Evolutionary conservation across 2,113 vertebrate genomes (phyloP).

Genomic region (Brachyhypopomus gauderio): DNA sequence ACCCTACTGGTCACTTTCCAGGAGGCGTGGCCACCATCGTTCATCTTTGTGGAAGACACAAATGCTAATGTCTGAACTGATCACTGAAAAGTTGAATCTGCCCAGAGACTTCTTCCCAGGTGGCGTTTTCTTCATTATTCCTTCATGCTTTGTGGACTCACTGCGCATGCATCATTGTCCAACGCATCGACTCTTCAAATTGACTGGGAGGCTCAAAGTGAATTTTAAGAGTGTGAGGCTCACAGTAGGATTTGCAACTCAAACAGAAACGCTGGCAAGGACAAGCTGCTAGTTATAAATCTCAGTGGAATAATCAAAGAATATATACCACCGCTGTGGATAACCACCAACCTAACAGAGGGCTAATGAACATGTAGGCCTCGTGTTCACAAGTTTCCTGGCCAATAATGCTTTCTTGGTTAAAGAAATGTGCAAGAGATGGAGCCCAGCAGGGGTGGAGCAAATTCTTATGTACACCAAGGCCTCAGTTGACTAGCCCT

Average conservation of each 20-base stretch:
- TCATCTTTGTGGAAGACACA: conserved; percentile 15
- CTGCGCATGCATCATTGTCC: conserved; percentile 70
- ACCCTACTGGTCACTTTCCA: neutral
- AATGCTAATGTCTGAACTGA: conserved; percentile 33
- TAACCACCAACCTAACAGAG: neutral
- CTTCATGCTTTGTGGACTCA: conserved; percentile 55
- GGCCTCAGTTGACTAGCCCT: too few species aligned
- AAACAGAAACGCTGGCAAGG: conserved; percentile 23
- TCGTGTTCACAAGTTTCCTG: too few species aligned
- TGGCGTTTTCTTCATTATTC: conserved; percentile 71
- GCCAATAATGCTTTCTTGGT: too few species aligned
- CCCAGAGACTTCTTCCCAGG: conserved; percentile 48
- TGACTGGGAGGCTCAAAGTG: conserved; percentile 51
- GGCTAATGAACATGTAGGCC: too few species aligned
- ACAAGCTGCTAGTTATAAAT: conserved; percentile 30
- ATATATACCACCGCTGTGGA: neutral
- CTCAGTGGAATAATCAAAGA: conserved; percentile 2
- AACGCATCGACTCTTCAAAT: conserved; percentile 61
- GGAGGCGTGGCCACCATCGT: neutral
- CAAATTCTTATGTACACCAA: too few species aligned
- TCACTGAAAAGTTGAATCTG: conserved; percentile 62
- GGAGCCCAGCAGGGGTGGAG: too few species aligned
- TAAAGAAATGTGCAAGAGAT: too few species aligned
- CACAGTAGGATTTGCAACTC: conserved; percentile 26
- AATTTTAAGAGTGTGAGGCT: conserved; percentile 54